Base-by-base conservation (phyloP, 2,888 invertebrate species). In the Silvanus unidentatus region DNA sequence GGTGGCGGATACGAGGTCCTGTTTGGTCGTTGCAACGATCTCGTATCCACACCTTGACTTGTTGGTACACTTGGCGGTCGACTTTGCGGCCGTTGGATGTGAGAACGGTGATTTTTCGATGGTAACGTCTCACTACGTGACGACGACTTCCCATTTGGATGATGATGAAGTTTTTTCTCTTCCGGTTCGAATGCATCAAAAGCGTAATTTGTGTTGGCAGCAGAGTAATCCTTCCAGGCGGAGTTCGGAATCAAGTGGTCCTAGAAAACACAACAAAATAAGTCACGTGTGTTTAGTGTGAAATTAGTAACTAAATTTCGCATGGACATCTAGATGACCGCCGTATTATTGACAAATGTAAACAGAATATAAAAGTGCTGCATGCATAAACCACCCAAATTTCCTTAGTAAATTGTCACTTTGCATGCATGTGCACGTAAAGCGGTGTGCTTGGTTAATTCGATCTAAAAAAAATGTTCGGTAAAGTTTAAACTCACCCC, bases 191-290 rank as follows among this genome's bases (percentile, higher is more conserved):
- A 89, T 0, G 88, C 84, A 62, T 93, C 92, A 71, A 92, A 93
- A 0, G 88, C 92, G 71, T 91, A 92, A 72, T 92, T 93, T 0
- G 89, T 90, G 70, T 88, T 89, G 1, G 84, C 79, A 1, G 83
- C 76, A 0, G 87, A 82, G 67, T 91, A 92, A 65, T 92, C 92
- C 66, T 89, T 89, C 92, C 93, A 93, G 1, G 89, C 88, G 12
- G 87, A 83, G 68, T 82, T 86, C 14, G 86, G 85, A 56, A 91
- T 87, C 39, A 91, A 73, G 58, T 86, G 87, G 59, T 89, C 89
- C 89, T 91, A 76, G 46, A 63, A 50, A 8, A n/a, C n/a, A n/a
- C n/a, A n/a, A n/a, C n/a, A n/a, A n/a, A n/a, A n/a, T n/a, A n/a
- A 28, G 13, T 28, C 10, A 9, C 28, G 28, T 28, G 28, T 10